Evolutionary conservation across 2,797 vertebrate species (phyloP), one percentile per base, ranked within the genome.

Genomic region (Mus caroli): DNA sequence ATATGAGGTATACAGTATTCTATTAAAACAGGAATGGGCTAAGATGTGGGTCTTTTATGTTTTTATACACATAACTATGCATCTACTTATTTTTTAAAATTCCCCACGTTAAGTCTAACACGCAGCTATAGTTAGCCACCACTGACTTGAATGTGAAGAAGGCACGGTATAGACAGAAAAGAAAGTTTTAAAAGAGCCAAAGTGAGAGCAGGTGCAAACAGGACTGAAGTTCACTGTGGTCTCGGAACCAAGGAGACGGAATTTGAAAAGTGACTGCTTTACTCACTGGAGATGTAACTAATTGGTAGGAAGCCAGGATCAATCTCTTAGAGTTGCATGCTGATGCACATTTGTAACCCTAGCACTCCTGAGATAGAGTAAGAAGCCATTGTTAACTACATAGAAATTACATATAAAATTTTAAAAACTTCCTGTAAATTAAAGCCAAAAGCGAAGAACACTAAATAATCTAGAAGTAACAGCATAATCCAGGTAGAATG

Each of bases 51-150:
- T 56, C 24, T 89, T 92, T 90, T 69, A 20, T 90, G 79, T 26
- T 89, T 50, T 89, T 92, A 62, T 71, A 69, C 75, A 40, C 19
- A 54, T 85, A 89, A 77, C 40, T 60, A 50, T 82, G 34, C 40
- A 89, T 31, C 9, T 43, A 71, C 75, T 78, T 92, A 85, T 90
- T 96, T 92, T 89, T 86, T 37, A 78, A 85, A 94, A 58, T 8
- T 56, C 13, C 17, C 67, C 43, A 80, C 62, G 28, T 8, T 46
- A 3, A 78, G 19, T 79, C 62, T 83, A 88, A 90, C 26, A 31
- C 78, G 28, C 56, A 93, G n/a, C 60, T 77, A 58, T 71, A 88
- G 77, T 67, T 88, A 26, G 87, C 40, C 64, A 92, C 40, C n/a
- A 60, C 40, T 92, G 80, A 46, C 19, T 73, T 34, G 80, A 83